Percentiles rank a stretch among this genome's conserved stretches.
These are phyloP conservation scores for Ceratina japonica DNA, from an alignment of 1,140 invertebrate genomes.

Conservation along the genomic window DNA sequence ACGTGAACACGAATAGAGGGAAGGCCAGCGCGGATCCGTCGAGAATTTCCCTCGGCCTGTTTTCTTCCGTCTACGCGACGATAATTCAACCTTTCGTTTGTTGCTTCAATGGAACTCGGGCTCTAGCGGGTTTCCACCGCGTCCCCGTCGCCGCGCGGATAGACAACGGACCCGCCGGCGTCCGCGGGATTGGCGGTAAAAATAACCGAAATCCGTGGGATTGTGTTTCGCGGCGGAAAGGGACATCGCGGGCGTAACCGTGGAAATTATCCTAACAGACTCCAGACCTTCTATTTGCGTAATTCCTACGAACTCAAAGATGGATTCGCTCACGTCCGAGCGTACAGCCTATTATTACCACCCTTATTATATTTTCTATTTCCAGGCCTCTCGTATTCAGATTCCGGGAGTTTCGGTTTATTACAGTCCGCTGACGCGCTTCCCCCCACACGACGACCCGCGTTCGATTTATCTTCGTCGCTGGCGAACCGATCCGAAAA, in stretches of 20 bases:
- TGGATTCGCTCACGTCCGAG: slow-evolving; percentile 11
- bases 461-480: not conserved
- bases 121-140: slow-evolving; percentile 14
- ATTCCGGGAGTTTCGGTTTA: slow-evolving; percentile 14
- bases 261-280: not conserved
- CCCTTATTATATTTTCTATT: slow-evolving; percentile 6
- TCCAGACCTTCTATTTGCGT: slow-evolving; percentile 11
- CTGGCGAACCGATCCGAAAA: not conserved
- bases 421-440: slow-evolving; percentile 4
- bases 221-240: too few species aligned
- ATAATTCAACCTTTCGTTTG: slow-evolving; percentile 44
- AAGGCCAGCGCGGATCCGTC: slow-evolving; percentile 11
- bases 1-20: slow-evolving; percentile 23
- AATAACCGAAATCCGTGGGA: slow-evolving; percentile 4
- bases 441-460: not conserved
- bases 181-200: not conserved
- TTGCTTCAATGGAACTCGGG: slow-evolving; percentile 31
- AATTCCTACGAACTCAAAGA: not conserved
- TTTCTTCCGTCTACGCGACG: slow-evolving; percentile 48
- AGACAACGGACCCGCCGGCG: not conserved
- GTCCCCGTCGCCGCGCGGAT: not conserved
- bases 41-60: slow-evolving; percentile 46
- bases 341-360: slow-evolving; percentile 17
- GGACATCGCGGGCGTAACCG: not conserved
- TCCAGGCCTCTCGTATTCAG: slow-evolving; percentile 9